A percentile compares a stretch with the other conserved stretches of the same genome.
phyloP scores from a whole-genome alignment of 2,888 invertebrate genomes.

The Tridacna gigas region DNA sequence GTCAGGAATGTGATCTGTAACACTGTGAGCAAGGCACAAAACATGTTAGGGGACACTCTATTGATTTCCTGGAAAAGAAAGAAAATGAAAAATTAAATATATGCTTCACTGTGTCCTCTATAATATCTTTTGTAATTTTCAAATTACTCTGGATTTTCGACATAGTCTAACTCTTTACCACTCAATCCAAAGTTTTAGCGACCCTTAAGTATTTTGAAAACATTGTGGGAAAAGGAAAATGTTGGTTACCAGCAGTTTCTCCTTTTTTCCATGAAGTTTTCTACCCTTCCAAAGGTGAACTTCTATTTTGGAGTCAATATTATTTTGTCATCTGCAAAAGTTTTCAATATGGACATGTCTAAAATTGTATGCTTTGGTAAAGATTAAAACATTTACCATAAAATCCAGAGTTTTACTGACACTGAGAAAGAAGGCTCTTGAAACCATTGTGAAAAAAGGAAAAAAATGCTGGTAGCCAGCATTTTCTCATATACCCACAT shows the following conservation, averaged over 20 bases:
- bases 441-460: too few relatives aligned
- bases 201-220: not conserved
- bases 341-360: too few relatives aligned
- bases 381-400: too few relatives aligned
- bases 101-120: too few relatives aligned
- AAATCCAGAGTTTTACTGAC: too few relatives aligned
- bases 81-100: not conserved
- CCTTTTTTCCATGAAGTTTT: not conserved
- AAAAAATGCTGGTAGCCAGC: too few relatives aligned
- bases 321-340: not conserved
- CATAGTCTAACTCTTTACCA: not conserved
- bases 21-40: conserved; percentile 10
- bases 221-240: not conserved
- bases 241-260: not conserved
- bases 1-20: conserved; percentile 3
- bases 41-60: conserved; percentile 2
- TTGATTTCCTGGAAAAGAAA: not conserved
- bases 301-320: not conserved
- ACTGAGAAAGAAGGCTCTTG: too few relatives aligned
- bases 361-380: too few relatives aligned
- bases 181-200: not conserved
- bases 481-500: too few relatives aligned
- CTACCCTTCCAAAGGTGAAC: not conserved
- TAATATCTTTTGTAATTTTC: too few relatives aligned
- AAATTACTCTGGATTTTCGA: not conserved